Evolutionary conservation across 2,888 invertebrate species (phyloP).

Genomic region (Archips xylosteana): DNA sequence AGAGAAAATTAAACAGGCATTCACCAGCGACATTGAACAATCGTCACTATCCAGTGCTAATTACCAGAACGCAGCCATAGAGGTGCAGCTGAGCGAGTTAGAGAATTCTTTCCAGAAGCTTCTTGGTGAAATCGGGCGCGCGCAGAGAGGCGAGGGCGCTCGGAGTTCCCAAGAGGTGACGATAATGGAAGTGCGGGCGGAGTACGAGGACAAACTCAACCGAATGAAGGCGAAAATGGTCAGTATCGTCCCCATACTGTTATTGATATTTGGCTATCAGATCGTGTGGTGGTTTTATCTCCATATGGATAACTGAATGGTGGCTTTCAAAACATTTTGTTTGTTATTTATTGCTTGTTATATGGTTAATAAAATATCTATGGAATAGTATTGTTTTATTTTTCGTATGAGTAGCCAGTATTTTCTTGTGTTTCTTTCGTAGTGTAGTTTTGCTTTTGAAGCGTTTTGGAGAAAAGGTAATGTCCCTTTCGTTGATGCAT

Average conservation of each 20-base stretch:
- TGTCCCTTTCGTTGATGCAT: slow-evolving; percentile 53
- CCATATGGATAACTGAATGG: slow-evolving; percentile 68
- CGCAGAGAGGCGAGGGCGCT: slow-evolving; percentile 62
- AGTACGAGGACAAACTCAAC: slow-evolving; percentile 91
- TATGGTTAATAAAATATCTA: slow-evolving; percentile 64
- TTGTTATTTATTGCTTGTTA: slow-evolving; percentile 55
- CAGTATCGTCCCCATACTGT: slow-evolving; percentile 82
- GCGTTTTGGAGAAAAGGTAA: slow-evolving; percentile 64
- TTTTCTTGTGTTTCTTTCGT: slow-evolving; percentile 47
- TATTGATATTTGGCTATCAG: slow-evolving; percentile 79
- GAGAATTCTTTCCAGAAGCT: slow-evolving; percentile 76
- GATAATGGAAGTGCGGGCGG: slow-evolving; percentile 85
- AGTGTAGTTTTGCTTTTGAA: slow-evolving; percentile 44
- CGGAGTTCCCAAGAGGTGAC: slow-evolving; percentile 64
- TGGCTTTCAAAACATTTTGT: slow-evolving; percentile 47
- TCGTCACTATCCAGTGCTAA: slow-evolving; percentile 58
- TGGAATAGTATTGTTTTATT: slow-evolving; percentile 75
- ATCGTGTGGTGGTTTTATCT: slow-evolving; percentile 82
- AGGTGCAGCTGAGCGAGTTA: slow-evolving; percentile 73
- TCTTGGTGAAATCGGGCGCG: slow-evolving; percentile 66
- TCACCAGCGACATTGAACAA: slow-evolving; percentile 64
- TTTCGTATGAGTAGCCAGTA: slow-evolving; percentile 58
- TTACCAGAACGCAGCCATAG: slow-evolving; percentile 71
- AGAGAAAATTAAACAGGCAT: slow-evolving; percentile 75
- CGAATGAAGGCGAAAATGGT: slow-evolving; percentile 94